phyloP scores from a whole-genome alignment of 1,140 invertebrate species.

The Hylaeus anthracinus region DNA sequence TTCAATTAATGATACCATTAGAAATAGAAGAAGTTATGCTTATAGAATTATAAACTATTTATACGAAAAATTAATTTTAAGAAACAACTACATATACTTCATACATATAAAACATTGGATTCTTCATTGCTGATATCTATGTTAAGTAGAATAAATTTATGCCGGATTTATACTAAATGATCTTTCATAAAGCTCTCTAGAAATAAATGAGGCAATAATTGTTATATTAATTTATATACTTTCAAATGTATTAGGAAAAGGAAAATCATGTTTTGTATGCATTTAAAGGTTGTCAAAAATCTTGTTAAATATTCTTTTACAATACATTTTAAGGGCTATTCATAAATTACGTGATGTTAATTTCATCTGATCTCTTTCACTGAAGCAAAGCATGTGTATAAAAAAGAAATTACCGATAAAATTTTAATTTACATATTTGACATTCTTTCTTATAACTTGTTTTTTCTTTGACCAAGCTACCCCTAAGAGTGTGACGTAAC shows the following conservation, averaged over 20 bases:
- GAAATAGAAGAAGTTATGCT: slow-evolving; percentile 13
- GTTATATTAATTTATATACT: not conserved
- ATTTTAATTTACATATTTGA: too few species aligned
- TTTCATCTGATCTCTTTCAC: too few species aligned
- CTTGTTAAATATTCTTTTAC: not conserved
- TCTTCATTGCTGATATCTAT: not conserved
- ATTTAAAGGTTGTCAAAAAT: not conserved
- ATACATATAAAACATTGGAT: not conserved
- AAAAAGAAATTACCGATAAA: too few species aligned
- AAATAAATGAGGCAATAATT: not conserved
- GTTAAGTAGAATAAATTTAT: not conserved
- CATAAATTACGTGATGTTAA: too few species aligned
- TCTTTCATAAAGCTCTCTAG: not conserved
- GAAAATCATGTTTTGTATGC: not conserved
- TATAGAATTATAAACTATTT: slow-evolving; percentile 5
- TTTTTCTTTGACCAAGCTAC: too few species aligned
- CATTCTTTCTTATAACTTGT: too few species aligned
- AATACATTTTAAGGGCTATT: not conserved
- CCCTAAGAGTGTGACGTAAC: too few species aligned
- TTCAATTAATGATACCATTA: slow-evolving; percentile 15
- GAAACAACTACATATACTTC: slow-evolving; percentile 1
- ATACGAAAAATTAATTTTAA: slow-evolving; percentile 4
- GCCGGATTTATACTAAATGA: not conserved
- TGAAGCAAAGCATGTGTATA: too few species aligned
- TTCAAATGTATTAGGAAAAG: not conserved